Evolutionary conservation across 2,888 invertebrate species (phyloP), one percentile per base, ranked within the genome.

Genomic region (Tenthredo notha): DNA sequence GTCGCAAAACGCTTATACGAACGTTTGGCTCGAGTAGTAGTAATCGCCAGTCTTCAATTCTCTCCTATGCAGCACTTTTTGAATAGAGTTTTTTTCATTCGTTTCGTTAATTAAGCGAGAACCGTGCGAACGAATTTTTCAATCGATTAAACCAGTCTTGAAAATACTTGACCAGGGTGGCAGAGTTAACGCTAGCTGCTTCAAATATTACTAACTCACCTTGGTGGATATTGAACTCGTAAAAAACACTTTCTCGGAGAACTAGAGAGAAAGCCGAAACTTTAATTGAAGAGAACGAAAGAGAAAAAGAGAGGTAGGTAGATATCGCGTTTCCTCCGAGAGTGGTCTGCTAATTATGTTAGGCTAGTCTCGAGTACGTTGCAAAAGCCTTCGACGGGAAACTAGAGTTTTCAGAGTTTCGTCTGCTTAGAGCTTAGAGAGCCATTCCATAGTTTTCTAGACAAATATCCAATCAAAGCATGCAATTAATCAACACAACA

Each of bases 261-360:
- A 58, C 21, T 50, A 61, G 54, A 77, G 80, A 21, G 58, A 61
- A 78, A 80, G 61, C 58, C 40, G 61, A 58, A 80, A 80, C 61
- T 80, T 80, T 80, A 80, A 80, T 80, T 80, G 80, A 80, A 40
- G 43, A 58, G 80, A 50, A 33, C 9, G 47, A 47, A 70, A 84
- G 72, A 72, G 29, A 84, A 18, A 29, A 15, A 9, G 4, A 29
- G 65, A 47, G 29, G 21, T 29, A 77, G 86, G 86, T 84, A 86
- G 86, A 84, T 88, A 88, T 87, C 88, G 86, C 86, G 86, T 87
- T 88, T 86, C 87, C 86, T 86, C 86, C 70, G 87, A 88, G 89
- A 88, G 88, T 86, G 88, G 88, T 89, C 87, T 87, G 84, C 87
- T 89, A 89, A 89, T 89, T 89, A 89, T 70, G 75, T 86, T 67